These are phyloP conservation scores for Oreotragus oreotragus DNA, from an alignment of 2,113 vertebrate genomes.

Conservation along the genomic window DNA sequence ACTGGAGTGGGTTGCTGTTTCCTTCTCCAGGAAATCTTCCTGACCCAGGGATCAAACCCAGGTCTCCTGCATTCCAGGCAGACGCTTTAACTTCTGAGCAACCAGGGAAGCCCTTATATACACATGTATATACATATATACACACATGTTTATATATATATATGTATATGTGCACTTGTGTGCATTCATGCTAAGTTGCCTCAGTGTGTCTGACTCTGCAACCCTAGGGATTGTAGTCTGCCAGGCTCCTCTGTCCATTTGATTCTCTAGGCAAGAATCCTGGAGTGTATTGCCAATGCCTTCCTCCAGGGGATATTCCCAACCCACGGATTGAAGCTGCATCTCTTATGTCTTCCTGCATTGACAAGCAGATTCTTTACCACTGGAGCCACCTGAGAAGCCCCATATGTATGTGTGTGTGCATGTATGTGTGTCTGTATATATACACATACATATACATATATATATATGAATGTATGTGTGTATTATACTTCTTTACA, in stretches of 20 bases:
- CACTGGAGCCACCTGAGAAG: not conserved
- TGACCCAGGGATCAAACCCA: too few relatives aligned
- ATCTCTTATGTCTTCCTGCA: not conserved
- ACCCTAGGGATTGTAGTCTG: not conserved
- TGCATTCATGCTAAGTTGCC: not conserved
- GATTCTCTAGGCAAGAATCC: not conserved
- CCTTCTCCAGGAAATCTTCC: too few relatives aligned
- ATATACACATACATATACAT: rapidly evolving
- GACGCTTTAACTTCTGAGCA: too few relatives aligned
- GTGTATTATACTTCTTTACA: not conserved
- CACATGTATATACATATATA: not conserved
- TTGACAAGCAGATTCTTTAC: not conserved
- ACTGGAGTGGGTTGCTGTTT: too few relatives aligned
- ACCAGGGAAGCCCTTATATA: too few relatives aligned
- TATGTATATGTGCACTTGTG: rapidly evolving
- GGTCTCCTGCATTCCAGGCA: too few relatives aligned
- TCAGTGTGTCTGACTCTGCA: not conserved
- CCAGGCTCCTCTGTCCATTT: not conserved
- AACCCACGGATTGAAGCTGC: not conserved
- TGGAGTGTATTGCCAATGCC: not conserved
- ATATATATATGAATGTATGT: too few relatives aligned
- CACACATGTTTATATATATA: too few relatives aligned
- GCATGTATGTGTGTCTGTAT: not conserved
- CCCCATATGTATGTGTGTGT: not conserved
- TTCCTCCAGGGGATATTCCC: not conserved